Evolutionary conservation across 2,888 invertebrate genomes (phyloP).

Genomic region (Pristionchus japonicus): DNA sequence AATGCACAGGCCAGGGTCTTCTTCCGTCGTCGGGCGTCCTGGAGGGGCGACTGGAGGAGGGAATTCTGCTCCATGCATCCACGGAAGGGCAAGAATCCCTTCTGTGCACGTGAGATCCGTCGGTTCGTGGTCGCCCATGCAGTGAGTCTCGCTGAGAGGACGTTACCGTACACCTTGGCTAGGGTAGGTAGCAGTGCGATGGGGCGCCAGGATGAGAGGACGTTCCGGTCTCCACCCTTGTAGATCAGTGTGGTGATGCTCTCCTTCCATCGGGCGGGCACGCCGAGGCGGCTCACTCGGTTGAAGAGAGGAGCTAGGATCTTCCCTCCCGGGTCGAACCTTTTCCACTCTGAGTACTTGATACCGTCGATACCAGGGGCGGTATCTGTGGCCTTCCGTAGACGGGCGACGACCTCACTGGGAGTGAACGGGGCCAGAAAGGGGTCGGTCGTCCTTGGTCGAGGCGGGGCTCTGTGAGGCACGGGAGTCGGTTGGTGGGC

Average conservation of each 20-base stretch:
- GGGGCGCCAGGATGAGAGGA: constrained; percentile 56
- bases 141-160: constrained; percentile 55
- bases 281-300: neutral
- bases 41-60: constrained; percentile 49
- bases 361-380: constrained; percentile 65
- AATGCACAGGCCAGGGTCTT: constrained; percentile 69
- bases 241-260: constrained; percentile 59
- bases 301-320: constrained; percentile 43
- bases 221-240: constrained; percentile 65
- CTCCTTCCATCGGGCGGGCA: constrained; percentile 56
- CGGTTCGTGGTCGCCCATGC: constrained; percentile 53
- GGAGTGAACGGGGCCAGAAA: neutral
- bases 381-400: constrained; percentile 51
- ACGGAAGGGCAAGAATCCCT: constrained; percentile 74
- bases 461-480: neutral
- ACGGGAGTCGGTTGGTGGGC: neutral
- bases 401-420: constrained; percentile 8
- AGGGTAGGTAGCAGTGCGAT: constrained; percentile 57
- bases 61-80: constrained; percentile 57
- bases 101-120: constrained; percentile 66
- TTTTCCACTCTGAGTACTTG: constrained; percentile 53
- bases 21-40: constrained; percentile 43
- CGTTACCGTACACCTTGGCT: constrained; percentile 55
- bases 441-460: neutral
- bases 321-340: constrained; percentile 53